Percentiles rank a stretch among this genome's conserved stretches.
These are phyloP conservation scores for Macropodus opercularis DNA, from an alignment of 2,797 vertebrate genomes.

Conservation along the genomic window DNA sequence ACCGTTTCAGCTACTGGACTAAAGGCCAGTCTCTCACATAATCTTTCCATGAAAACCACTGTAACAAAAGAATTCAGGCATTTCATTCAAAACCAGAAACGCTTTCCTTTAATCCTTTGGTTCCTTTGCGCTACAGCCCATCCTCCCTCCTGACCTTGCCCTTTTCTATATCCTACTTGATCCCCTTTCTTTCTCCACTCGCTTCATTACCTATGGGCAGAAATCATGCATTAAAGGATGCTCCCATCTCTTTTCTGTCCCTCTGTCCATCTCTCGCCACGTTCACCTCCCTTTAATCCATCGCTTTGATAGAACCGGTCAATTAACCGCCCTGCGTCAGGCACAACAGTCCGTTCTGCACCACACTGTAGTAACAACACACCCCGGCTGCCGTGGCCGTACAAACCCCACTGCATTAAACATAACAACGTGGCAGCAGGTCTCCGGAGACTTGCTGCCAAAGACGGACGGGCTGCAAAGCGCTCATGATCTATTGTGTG, in stretches of 20 bases:
- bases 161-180: slow-evolving; percentile 41
- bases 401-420: slow-evolving; percentile 62
- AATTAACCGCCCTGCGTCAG: slow-evolving; percentile 71
- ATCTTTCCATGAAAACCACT: slow-evolving; percentile 18
- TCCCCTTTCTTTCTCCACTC: slow-evolving; percentile 28
- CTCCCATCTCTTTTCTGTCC: slow-evolving; percentile 27
- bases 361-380: slow-evolving; percentile 51
- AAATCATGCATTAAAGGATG: slow-evolving; percentile 56
- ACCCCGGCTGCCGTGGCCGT: slow-evolving; percentile 34
- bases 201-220: slow-evolving; percentile 46
- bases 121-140: too few species aligned
- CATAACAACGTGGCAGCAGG: slow-evolving; percentile 70
- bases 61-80: slow-evolving; percentile 22
- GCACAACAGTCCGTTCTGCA: slow-evolving; percentile 66
- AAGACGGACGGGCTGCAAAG: slow-evolving; percentile 30
- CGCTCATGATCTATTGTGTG: slow-evolving; percentile 65
- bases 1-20: slow-evolving; percentile 43
- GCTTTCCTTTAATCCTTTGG: too few species aligned
- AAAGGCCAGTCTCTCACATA: slow-evolving; percentile 39
- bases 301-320: slow-evolving; percentile 76
- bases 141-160: slow-evolving; percentile 67
- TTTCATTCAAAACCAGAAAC: slow-evolving; percentile 4
- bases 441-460: slow-evolving; percentile 66
- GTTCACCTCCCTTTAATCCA: slow-evolving; percentile 66
- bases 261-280: slow-evolving; percentile 23